A percentile compares a stretch with the other conserved stretches of the same genome.
phyloP scores from a whole-genome alignment of 2,797 vertebrate species.

The Dipus sagitta region DNA sequence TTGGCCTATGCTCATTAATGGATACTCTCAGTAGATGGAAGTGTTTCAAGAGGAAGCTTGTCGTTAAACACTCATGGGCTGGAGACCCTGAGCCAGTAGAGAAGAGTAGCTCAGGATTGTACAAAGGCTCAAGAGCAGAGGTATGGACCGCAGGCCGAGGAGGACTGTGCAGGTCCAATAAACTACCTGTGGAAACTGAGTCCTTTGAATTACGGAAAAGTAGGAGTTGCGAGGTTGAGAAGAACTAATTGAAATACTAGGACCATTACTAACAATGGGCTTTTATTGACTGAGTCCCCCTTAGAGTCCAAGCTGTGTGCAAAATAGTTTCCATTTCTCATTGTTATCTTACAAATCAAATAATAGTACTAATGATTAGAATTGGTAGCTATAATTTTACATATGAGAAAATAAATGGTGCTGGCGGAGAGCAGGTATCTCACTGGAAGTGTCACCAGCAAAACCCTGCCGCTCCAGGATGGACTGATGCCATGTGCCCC shows the following conservation, averaged over 20 bases:
- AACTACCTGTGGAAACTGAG: not conserved
- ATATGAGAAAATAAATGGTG: not conserved
- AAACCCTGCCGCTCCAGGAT: not conserved
- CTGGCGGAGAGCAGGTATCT: not conserved
- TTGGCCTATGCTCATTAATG: not conserved
- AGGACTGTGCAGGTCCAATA: no score
- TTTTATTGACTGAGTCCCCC: not conserved
- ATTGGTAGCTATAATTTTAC: not conserved
- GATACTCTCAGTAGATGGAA: not conserved
- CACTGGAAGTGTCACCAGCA: not conserved
- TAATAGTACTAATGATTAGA: not conserved
- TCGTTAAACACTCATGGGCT: not conserved
- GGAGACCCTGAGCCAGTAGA: not conserved
- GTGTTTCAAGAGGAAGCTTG: not conserved
- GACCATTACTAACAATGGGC: not conserved
- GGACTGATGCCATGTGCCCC: not conserved
- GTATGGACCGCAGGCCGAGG: not conserved
- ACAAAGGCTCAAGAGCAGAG: not conserved
- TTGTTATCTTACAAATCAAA: not conserved
- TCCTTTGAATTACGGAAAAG: not conserved
- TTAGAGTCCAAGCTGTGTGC: not conserved
- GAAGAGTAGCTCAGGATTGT: not conserved
- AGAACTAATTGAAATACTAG: not conserved
- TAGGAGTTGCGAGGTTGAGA: not conserved
- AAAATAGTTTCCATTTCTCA: conserved; percentile 29